Evolutionary conservation across 2,888 invertebrate genomes (phyloP).

Genomic region (Bellardia pandia): DNA sequence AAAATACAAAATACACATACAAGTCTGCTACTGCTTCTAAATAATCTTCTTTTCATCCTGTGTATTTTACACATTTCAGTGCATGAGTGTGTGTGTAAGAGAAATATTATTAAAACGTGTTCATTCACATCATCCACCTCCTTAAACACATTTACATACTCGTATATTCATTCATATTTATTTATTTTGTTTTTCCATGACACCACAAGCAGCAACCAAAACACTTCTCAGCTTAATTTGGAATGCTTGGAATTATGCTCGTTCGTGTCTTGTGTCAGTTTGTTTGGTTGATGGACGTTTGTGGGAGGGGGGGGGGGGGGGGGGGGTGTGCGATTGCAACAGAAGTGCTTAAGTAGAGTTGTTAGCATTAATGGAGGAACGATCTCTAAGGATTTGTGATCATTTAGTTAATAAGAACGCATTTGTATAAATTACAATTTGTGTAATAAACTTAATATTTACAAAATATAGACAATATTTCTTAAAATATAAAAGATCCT

Average conservation of each 20-base stretch:
- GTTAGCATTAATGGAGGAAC: constrained; percentile 3
- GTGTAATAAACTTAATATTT: no score
- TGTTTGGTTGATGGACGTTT: neutral
- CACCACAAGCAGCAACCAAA: constrained; percentile 11
- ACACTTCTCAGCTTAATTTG: constrained; percentile 25
- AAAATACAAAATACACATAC: neutral
- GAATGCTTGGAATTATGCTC: constrained; percentile 27
- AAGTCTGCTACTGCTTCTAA: constrained; percentile 7
- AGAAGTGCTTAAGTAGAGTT: constrained; percentile 4
- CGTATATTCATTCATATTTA: constrained; percentile 25
- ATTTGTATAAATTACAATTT: no score
- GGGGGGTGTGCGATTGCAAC: neutral
- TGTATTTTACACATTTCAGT: constrained; percentile 16
- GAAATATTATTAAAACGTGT: constrained; percentile 67
- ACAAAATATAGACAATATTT: no score
- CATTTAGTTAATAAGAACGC: neutral
- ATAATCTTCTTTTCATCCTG: constrained; percentile 34
- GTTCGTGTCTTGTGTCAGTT: constrained; percentile 3
- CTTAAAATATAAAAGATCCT: no score
- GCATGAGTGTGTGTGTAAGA: constrained; percentile 3
- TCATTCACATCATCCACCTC: constrained; percentile 51
- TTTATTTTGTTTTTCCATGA: neutral
- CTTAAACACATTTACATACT: neutral
- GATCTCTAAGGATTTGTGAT: constrained; percentile 19
- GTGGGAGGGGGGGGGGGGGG: neutral